Conservation (phyloP, 92 coral and sea anemone genomes). For the Epizoanthus illoricatus region DNA sequence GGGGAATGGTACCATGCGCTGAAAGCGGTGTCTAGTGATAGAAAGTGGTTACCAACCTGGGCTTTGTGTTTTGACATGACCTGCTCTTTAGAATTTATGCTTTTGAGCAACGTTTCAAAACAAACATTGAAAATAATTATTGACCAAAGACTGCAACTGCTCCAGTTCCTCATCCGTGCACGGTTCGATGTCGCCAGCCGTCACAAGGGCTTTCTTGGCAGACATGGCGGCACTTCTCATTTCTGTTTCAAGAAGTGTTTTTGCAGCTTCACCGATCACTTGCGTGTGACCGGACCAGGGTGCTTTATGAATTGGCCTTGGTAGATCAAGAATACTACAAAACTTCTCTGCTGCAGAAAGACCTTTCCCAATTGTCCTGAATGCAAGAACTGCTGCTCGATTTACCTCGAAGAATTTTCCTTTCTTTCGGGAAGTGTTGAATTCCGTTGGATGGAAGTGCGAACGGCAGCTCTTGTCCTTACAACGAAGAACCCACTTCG, state of each 20-base stretch:
- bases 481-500: slow-evolving; percentile 46
- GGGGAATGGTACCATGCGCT: too few relatives aligned
- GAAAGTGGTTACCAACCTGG: too few relatives aligned
- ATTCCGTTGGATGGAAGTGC: slow-evolving; percentile 21
- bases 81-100: too few relatives aligned
- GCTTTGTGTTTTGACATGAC: too few relatives aligned
- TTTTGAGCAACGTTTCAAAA: too few relatives aligned
- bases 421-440: slow-evolving; percentile 46
- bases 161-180: slow-evolving; percentile 42
- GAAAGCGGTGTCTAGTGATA: too few relatives aligned
- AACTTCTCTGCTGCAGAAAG: slow-evolving; percentile 51
- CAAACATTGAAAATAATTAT: too few relatives aligned
- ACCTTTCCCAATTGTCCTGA: slow-evolving; percentile 57
- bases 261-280: slow-evolving; percentile 13
- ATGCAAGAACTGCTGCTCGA: slow-evolving; percentile 51
- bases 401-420: slow-evolving; percentile 48
- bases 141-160: neutral
- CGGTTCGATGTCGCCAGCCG: slow-evolving; percentile 27
- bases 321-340: slow-evolving; percentile 46
- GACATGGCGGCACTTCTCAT: slow-evolving; percentile 43
- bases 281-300: slow-evolving; percentile 52
- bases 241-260: slow-evolving; percentile 30
- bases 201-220: slow-evolving; percentile 40
- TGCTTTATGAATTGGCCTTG: slow-evolving; percentile 24
- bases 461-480: slow-evolving; percentile 23